These are phyloP conservation scores for Xiphophorus hellerii DNA, from an alignment of 2,113 vertebrate genomes.

Conservation along the genomic window DNA sequence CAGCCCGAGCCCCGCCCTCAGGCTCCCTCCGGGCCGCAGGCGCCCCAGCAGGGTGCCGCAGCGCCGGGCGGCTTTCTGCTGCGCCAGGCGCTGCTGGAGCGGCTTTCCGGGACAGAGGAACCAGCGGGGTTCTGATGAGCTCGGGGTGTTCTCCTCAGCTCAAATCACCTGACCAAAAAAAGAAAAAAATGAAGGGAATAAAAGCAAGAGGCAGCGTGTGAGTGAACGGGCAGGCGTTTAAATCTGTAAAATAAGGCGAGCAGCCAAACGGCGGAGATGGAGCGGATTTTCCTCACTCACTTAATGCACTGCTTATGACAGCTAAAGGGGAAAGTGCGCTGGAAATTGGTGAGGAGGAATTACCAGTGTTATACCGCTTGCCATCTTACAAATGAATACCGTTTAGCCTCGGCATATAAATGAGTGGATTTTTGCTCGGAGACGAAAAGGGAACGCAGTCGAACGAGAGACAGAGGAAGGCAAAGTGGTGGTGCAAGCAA, in stretches of 20 bases:
- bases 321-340: slow-evolving; percentile 83
- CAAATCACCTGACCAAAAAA: slow-evolving; percentile 54
- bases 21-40: slow-evolving; percentile 42
- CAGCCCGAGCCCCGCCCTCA: background rate
- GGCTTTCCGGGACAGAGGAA: slow-evolving; percentile 47
- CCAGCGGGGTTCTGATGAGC: slow-evolving; percentile 52
- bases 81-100: slow-evolving; percentile 35
- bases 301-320: slow-evolving; percentile 94
- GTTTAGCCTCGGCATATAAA: slow-evolving; percentile 92
- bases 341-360: slow-evolving; percentile 91
- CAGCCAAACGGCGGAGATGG: slow-evolving; percentile 44
- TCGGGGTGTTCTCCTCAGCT: slow-evolving; percentile 51
- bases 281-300: slow-evolving; percentile 64
- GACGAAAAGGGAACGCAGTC: slow-evolving; percentile 51
- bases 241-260: slow-evolving; percentile 83
- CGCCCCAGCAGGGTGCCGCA: slow-evolving; percentile 30
- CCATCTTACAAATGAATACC: slow-evolving; percentile 86
- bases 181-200: background rate
- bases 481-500: slow-evolving; percentile 70
- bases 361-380: slow-evolving; percentile 86
- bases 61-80: slow-evolving; percentile 48
- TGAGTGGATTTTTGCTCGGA: slow-evolving; percentile 86
- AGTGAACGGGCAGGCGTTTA: slow-evolving; percentile 82
- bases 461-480: slow-evolving; percentile 60
- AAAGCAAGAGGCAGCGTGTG: slow-evolving; percentile 20